Evolutionary conservation across 2,888 invertebrate species (phyloP).

Genomic region (Caenorhabditis panamensis): DNA sequence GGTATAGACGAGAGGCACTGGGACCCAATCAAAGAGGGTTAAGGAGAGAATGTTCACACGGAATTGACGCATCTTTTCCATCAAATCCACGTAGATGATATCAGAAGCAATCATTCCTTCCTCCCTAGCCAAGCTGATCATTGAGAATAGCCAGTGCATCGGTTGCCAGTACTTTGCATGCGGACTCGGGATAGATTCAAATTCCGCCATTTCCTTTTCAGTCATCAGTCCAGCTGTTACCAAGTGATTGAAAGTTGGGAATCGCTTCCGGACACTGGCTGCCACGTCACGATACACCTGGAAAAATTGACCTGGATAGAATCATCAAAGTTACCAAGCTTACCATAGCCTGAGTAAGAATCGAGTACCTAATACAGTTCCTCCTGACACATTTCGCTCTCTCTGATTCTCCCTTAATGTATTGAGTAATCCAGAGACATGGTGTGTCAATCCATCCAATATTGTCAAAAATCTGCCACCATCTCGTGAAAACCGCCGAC

Average conservation of each 20-base stretch:
- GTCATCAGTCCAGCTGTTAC: slow-evolving; percentile 79
- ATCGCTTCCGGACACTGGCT: slow-evolving; percentile 76
- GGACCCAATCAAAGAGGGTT: slow-evolving; percentile 79
- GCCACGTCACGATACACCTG: slow-evolving; percentile 75
- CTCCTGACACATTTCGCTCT: slow-evolving; percentile 72
- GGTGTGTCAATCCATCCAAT: slow-evolving; percentile 80
- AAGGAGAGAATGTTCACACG: slow-evolving; percentile 74
- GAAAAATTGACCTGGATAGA: slow-evolving; percentile 2
- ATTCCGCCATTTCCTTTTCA: slow-evolving; percentile 75
- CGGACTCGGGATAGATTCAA: slow-evolving; percentile 73
- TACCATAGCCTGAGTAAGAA: slow-evolving; percentile 75
- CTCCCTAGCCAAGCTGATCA: slow-evolving; percentile 61
- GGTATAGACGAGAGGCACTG: slow-evolving; percentile 72
- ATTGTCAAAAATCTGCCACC: slow-evolving; percentile 77
- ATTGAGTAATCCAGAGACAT: slow-evolving; percentile 73
- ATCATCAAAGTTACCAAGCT: neutral
- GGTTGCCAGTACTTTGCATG: slow-evolving; percentile 79
- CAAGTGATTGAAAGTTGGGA: slow-evolving; percentile 79
- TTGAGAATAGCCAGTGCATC: slow-evolving; percentile 76
- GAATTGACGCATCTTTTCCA: slow-evolving; percentile 78
- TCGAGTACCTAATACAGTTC: slow-evolving; percentile 76
- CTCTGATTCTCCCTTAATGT: slow-evolving; percentile 72
- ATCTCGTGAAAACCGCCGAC: slow-evolving; percentile 75
- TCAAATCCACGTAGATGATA: slow-evolving; percentile 76
- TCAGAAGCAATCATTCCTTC: slow-evolving; percentile 73